These are phyloP conservation scores for Physella acuta DNA, from an alignment of 1,140 invertebrate genomes.

Conservation along the genomic window DNA sequence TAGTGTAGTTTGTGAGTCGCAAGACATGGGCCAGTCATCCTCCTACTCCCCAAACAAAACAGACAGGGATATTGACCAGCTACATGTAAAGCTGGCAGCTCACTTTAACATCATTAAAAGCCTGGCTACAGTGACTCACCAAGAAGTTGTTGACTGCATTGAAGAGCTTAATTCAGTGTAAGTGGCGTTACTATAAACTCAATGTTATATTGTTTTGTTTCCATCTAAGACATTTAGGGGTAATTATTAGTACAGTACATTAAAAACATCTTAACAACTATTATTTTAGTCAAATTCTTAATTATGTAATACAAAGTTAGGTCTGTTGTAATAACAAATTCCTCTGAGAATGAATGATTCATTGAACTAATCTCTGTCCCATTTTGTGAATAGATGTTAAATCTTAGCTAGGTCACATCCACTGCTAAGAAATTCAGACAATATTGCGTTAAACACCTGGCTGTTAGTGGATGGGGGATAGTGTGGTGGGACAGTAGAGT, in stretches of 20 bases:
- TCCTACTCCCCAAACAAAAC: too few species aligned
- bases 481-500: too few species aligned
- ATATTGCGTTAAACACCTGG: too few species aligned
- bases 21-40: too few species aligned
- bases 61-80: slow-evolving; percentile 8
- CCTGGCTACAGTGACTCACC: slow-evolving; percentile 8
- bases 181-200: background rate
- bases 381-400: too few species aligned
- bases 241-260: background rate
- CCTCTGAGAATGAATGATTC: background rate
- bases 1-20: too few species aligned
- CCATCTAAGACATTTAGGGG: background rate
- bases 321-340: background rate
- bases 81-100: slow-evolving; percentile 5
- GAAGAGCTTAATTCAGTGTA: slow-evolving; percentile 25
- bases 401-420: too few species aligned
- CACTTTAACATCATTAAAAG: slow-evolving; percentile 21
- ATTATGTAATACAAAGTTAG: background rate
- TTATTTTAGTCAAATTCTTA: background rate
- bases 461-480: too few species aligned
- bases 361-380: too few species aligned
- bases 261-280: background rate
- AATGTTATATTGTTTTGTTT: background rate
- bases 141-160: slow-evolving; percentile 16
- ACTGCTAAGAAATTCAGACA: too few species aligned